Evolutionary conservation across 2,797 vertebrate genomes (phyloP), one percentile per base, ranked within the genome.

Genomic region (Tauraco hartlaubi): DNA sequence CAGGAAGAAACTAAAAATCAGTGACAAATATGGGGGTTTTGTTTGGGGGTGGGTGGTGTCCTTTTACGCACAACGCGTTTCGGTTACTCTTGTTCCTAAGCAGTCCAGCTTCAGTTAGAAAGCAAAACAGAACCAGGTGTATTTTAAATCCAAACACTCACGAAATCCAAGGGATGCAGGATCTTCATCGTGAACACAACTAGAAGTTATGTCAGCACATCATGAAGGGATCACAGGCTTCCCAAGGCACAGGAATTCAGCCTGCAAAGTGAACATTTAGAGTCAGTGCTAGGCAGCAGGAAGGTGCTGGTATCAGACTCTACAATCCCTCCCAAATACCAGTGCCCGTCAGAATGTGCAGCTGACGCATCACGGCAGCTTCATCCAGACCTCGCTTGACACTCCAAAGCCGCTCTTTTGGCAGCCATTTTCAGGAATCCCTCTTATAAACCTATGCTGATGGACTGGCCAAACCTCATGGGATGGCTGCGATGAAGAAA

Each of bases 61-160:
- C 85, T 94, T 95, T 95, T 46, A 29, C 11, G 74, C 62, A 81
- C 73, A 89, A 44, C 56, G 62, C 31, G 43, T 81, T 92, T 94
- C 85, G 55, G 31, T 67, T 92, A 78, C 17, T 41, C 37, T 95
- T 90, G 83, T 86, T 97, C 72, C 63, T 86, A 66, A 94, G 69
- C 67, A 92, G 92, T 49, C 84, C 74, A 76, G 44, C 54, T 83
- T 93, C 88, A 79, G 58, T 83, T 61, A 68, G 71, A 89, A 71
- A 78, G 37, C 19, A 96, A 97, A 97, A 91, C 22, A 96, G 79
- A 97, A 94, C 74, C 91, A 97, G 69, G 77, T 77, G 66, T 61
- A 66, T 28, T 61, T 89, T 48, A 90, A 97, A 94, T 77, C 71
- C 58, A 81, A 66, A 90, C 31, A 52, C n/a, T 74, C 72, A 77